Percentiles rank a stretch among this genome's conserved stretches.
Conservation (phyloP, 2,888 invertebrate genomes). For the Cephus nigrinus region DNA sequence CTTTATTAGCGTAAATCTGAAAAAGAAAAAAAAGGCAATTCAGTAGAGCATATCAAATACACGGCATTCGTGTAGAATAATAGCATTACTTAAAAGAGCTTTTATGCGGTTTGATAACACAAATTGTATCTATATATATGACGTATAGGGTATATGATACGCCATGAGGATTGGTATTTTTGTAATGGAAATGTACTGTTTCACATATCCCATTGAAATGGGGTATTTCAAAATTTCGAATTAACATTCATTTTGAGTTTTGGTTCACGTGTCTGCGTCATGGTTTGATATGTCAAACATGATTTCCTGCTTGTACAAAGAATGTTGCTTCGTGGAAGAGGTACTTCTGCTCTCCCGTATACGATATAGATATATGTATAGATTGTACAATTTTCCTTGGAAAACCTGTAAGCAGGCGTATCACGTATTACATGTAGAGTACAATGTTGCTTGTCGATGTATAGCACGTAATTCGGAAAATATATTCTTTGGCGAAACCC, state of each 20-base stretch:
- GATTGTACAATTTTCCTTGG: conserved; percentile 26
- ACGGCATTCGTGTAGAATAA: neutral
- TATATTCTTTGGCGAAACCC: conserved; percentile 44
- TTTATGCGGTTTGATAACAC: neutral
- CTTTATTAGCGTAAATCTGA: conserved; percentile 92
- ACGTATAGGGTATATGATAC: neutral
- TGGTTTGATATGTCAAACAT: neutral
- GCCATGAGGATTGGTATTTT: neutral
- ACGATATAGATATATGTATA: neutral
- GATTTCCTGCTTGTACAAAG: neutral
- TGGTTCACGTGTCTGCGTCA: neutral
- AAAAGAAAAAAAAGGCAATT: conserved; percentile 35
- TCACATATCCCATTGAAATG: neutral
- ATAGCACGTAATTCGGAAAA: conserved; percentile 49
- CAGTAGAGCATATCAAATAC: neutral
- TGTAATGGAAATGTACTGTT: neutral
- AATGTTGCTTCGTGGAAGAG: neutral
- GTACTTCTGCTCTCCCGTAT: neutral
- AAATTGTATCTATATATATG: neutral
- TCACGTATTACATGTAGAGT: conserved; percentile 46
- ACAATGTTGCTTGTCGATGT: conserved; percentile 43
- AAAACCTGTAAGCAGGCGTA: conserved; percentile 37
- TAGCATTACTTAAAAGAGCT: neutral
- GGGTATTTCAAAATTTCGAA: neutral
- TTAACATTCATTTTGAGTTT: neutral